A percentile compares a stretch with the other conserved stretches of the same genome.
phyloP scores from a whole-genome alignment of 2,797 vertebrate species.

The Nothura maculosa region DNA sequence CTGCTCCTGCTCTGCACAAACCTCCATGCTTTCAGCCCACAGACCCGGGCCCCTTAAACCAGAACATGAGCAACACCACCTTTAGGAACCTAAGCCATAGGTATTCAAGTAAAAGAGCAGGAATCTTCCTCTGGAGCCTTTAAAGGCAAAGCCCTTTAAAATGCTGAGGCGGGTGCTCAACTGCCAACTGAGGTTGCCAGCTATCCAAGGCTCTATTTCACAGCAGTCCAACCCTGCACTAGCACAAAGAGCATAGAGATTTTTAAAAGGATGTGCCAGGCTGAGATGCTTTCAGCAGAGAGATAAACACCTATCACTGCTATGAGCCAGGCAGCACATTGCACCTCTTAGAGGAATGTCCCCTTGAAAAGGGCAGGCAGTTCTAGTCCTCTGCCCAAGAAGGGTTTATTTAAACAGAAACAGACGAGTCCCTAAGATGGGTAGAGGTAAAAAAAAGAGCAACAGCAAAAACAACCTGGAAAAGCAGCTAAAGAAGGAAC shows the following conservation, averaged over 20 bases:
- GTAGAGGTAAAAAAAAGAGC: neutral
- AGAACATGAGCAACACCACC: neutral
- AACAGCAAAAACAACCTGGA: neutral
- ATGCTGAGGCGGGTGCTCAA: neutral
- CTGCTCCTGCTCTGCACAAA: neutral
- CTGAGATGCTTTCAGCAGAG: neutral
- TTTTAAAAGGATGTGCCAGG: neutral
- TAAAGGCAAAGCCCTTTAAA: neutral
- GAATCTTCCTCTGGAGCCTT: neutral
- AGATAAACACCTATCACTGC: neutral
- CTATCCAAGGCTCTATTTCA: neutral
- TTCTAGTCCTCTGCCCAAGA: neutral
- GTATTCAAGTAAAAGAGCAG: neutral
- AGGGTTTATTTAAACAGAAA: neutral
- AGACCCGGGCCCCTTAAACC: neutral
- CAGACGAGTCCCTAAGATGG: neutral
- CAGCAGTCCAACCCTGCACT: neutral
- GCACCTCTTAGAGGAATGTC: neutral
- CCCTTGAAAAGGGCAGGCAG: neutral
- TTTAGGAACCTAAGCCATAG: neutral
- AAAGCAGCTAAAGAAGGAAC: neutral
- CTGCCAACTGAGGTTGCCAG: neutral
- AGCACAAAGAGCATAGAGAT: neutral
- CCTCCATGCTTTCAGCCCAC: neutral
- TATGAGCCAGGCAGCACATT: neutral